phyloP scores from a whole-genome alignment of 2,888 invertebrate genomes.

The Sminthurides aquaticus region DNA sequence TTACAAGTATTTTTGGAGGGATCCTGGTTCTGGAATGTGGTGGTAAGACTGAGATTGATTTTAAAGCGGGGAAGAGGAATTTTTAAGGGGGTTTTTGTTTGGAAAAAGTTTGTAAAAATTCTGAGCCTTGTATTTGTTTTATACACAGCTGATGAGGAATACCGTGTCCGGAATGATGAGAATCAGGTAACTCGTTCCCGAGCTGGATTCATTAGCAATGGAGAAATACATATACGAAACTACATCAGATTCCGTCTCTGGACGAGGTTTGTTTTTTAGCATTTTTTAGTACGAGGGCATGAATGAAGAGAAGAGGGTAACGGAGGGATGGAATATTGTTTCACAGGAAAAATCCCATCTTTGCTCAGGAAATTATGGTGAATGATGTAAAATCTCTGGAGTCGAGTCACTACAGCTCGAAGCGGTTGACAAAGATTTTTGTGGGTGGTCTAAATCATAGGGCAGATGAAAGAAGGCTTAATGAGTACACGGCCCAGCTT shows the following conservation, averaged over 20 bases:
- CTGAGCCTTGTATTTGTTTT: background rate
- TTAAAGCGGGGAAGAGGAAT: background rate
- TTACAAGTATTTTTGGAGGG: background rate
- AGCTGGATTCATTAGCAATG: conserved; percentile 29
- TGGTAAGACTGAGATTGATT: background rate
- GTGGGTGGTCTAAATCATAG: conserved; percentile 31
- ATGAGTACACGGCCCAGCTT: conserved; percentile 32
- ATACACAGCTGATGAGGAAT: conserved; percentile 17
- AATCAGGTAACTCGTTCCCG: conserved; percentile 29
- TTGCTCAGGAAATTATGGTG: conserved; percentile 33
- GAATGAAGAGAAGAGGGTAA: background rate
- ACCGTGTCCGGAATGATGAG: conserved; percentile 29
- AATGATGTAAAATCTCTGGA: conserved; percentile 26
- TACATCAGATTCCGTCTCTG: conserved; percentile 32
- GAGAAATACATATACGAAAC: conserved; percentile 28
- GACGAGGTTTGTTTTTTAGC: conserved; percentile 28
- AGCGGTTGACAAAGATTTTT: conserved; percentile 33
- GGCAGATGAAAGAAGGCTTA: conserved; percentile 28
- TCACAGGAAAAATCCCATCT: conserved; percentile 30
- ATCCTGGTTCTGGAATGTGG: background rate
- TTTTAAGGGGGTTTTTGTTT: too few relatives aligned
- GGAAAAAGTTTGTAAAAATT: too few relatives aligned
- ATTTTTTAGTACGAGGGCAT: background rate
- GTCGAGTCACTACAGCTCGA: conserved; percentile 26
- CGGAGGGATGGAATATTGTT: background rate